Evolutionary conservation across 1,140 invertebrate species (phyloP).

Genomic region (Drosophila eugracilis): DNA sequence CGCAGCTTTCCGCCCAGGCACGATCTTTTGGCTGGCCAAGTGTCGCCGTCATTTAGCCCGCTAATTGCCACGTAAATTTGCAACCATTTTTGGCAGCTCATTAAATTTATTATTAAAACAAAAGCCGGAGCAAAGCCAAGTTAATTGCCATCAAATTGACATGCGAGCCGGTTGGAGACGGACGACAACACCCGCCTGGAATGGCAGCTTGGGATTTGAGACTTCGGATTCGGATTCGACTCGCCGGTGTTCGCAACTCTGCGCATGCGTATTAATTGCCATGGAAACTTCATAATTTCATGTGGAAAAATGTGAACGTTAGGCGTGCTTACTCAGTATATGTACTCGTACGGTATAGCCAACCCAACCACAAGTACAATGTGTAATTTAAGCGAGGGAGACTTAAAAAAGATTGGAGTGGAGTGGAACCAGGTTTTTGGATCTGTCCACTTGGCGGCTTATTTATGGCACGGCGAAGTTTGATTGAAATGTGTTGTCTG

Average conservation of each 20-base stretch:
- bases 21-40: slow-evolving; percentile 73
- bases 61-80: slow-evolving; percentile 83
- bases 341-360: not conserved
- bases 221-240: not conserved
- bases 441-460: slow-evolving; percentile 72
- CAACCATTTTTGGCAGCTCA: slow-evolving; percentile 84
- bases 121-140: slow-evolving; percentile 51
- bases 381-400: slow-evolving; percentile 68
- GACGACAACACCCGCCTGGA: slow-evolving; percentile 74
- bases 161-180: slow-evolving; percentile 49
- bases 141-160: slow-evolving; percentile 84
- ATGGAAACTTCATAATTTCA: slow-evolving; percentile 80
- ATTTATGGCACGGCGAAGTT: slow-evolving; percentile 79
- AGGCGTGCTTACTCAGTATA: slow-evolving; percentile 34
- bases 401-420: slow-evolving; percentile 50
- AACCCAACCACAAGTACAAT: slow-evolving; percentile 30
- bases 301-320: slow-evolving; percentile 82
- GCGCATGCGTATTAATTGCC: slow-evolving; percentile 81
- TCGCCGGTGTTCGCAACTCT: slow-evolving; percentile 8
- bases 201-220: slow-evolving; percentile 29
- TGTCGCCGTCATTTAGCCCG: slow-evolving; percentile 70
- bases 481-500: slow-evolving; percentile 82
- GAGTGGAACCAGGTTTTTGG: slow-evolving; percentile 32
- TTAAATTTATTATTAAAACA: slow-evolving; percentile 81
- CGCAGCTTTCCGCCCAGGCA: slow-evolving; percentile 37